Conservation (phyloP, 2,113 vertebrate species). For the Forbesichthys papilliferus region DNA sequence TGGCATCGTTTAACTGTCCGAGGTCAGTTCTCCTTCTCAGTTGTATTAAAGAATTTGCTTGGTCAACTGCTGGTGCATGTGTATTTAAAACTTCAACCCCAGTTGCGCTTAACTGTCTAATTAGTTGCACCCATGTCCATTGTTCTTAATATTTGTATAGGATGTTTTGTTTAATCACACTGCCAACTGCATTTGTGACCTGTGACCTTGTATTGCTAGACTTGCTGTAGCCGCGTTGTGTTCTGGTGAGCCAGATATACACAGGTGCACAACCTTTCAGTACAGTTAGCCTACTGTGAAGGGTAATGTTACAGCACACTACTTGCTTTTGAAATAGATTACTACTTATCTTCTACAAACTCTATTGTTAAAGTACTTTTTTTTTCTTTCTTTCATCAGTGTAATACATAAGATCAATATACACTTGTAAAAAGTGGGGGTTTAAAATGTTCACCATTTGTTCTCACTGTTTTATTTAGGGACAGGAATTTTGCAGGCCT, state of each 20-base stretch:
- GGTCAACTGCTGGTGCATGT: background rate
- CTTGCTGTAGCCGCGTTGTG: conserved; percentile 31
- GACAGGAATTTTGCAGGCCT: conserved; percentile 37
- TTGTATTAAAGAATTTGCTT: background rate
- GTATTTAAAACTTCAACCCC: background rate
- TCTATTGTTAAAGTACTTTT: conserved; percentile 21
- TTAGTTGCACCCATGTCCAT: too few relatives aligned
- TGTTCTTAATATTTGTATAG: background rate
- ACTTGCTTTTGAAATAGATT: conserved; percentile 17
- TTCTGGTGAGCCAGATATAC: background rate
- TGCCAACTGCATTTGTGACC: background rate
- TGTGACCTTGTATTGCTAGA: conserved; percentile 29
- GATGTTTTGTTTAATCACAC: background rate
- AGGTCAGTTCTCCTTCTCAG: background rate
- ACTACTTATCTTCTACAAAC: conserved; percentile 18
- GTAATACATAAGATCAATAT: conserved; percentile 34
- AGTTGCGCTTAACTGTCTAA: background rate
- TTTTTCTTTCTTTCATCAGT: conserved; percentile 38
- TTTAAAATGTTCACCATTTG: conserved; percentile 25
- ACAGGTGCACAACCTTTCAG: conserved; percentile 16
- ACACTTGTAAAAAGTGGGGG: conserved; percentile 50
- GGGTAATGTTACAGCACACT: conserved; percentile 20
- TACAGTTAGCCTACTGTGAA: conserved; percentile 5
- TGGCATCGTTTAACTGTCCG: background rate
- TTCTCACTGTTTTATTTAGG: conserved; percentile 38